phyloP scores from a whole-genome alignment of 2,888 invertebrate species.

The Ophioninae sp. region DNA sequence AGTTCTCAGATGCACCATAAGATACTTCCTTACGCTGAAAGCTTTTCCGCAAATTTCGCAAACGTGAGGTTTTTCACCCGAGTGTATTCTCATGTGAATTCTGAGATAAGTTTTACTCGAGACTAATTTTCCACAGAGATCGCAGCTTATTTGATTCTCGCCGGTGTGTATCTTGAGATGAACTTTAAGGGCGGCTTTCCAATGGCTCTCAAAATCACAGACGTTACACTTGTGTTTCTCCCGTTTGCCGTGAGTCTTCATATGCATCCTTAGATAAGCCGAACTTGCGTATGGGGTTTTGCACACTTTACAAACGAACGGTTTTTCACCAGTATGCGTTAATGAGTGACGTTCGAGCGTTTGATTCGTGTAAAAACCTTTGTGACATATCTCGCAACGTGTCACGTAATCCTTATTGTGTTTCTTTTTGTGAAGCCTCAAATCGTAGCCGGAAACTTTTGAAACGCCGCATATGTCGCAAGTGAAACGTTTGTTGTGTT shows the following conservation, averaged over 20 bases:
- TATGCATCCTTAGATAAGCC: slow-evolving; percentile 82
- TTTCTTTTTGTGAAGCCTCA: slow-evolving; percentile 81
- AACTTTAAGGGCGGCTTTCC: slow-evolving; percentile 81
- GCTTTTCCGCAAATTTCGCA: slow-evolving; percentile 76
- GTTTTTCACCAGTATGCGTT: slow-evolving; percentile 80
- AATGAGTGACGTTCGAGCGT: slow-evolving; percentile 81
- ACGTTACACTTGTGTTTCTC: slow-evolving; percentile 78
- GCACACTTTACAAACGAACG: slow-evolving; percentile 81
- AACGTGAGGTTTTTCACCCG: slow-evolving; percentile 74
- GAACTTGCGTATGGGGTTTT: slow-evolving; percentile 82
- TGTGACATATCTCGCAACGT: slow-evolving; percentile 81
- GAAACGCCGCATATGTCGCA: slow-evolving; percentile 75
- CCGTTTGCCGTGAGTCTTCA: slow-evolving; percentile 80
- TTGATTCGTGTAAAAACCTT: slow-evolving; percentile 82
- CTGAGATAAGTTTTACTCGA: slow-evolving; percentile 77
- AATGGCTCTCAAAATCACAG: slow-evolving; percentile 80
- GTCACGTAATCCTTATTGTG: slow-evolving; percentile 83
- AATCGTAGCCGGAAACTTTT: slow-evolving; percentile 74
- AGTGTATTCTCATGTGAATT: slow-evolving; percentile 75
- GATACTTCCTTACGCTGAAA: slow-evolving; percentile 74
- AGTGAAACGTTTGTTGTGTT: slow-evolving; percentile 80
- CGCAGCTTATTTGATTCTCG: slow-evolving; percentile 79
- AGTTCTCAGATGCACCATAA: slow-evolving; percentile 75
- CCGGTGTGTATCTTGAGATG: slow-evolving; percentile 81
- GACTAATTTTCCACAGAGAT: slow-evolving; percentile 78